phyloP scores from a whole-genome alignment of 2,888 invertebrate genomes.

The Rambutsinella grinnellia region DNA sequence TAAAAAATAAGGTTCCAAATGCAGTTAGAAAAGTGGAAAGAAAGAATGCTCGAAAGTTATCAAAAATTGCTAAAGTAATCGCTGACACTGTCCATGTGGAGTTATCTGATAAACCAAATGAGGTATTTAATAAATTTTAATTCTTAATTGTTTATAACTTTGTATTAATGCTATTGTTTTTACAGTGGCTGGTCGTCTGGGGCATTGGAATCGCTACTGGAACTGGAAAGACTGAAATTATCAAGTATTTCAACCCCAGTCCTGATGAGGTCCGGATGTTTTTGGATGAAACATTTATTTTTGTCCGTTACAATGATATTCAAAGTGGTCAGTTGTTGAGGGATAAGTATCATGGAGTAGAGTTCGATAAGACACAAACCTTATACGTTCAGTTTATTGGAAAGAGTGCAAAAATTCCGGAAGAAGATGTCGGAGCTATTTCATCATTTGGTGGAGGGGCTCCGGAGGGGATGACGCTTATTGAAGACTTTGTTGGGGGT shows the following conservation, averaged over 20 bases:
- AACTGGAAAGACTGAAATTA: conserved; percentile 76
- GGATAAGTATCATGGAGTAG: conserved; percentile 75
- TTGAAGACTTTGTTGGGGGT: conserved; percentile 80
- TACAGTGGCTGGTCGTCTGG: conserved; percentile 82
- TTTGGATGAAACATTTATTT: conserved; percentile 86
- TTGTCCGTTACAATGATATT: conserved; percentile 75
- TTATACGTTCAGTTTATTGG: conserved; percentile 78
- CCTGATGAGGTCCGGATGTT: conserved; percentile 78
- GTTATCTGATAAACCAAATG: too few relatives aligned
- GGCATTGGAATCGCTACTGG: conserved; percentile 90
- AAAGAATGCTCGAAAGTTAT: too few relatives aligned
- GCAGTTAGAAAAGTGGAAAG: too few relatives aligned
- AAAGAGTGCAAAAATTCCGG: conserved; percentile 71
- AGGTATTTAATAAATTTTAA: conserved; percentile 17
- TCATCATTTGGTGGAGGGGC: conserved; percentile 55
- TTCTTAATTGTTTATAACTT: background rate
- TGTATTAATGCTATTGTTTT: conserved; percentile 63
- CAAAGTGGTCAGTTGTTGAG: conserved; percentile 75
- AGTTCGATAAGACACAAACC: conserved; percentile 74
- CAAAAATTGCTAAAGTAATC: too few relatives aligned
- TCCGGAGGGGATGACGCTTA: conserved; percentile 71
- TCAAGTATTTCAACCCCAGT: conserved; percentile 72
- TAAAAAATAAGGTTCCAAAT: too few relatives aligned
- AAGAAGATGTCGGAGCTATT: conserved; percentile 61
- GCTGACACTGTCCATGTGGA: too few relatives aligned